phyloP scores from a whole-genome alignment of 2,113 vertebrate species.

The Collichthys lucidus region DNA sequence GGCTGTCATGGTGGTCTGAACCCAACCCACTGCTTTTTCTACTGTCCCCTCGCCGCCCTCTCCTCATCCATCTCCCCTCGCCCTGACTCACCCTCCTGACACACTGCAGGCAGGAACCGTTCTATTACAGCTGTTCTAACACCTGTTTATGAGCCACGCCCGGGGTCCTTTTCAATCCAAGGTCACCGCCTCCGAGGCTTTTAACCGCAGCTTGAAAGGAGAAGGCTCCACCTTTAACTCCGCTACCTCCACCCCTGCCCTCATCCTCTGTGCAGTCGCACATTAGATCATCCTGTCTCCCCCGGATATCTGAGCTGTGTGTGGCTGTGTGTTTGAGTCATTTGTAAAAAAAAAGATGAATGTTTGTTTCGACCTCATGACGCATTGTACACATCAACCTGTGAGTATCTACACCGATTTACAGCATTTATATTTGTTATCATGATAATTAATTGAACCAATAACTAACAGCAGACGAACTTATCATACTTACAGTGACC shows the following conservation, averaged over 20 bases:
- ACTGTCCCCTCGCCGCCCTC: conserved; percentile 9
- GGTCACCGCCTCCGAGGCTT: conserved; percentile 58
- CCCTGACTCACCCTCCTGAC: not conserved
- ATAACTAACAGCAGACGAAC: no score
- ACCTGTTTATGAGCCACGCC: conserved; percentile 57
- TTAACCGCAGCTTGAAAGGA: conserved; percentile 53
- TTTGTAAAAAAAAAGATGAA: not conserved
- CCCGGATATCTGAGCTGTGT: conserved; percentile 2
- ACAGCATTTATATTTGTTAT: no score
- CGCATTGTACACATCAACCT: conserved; percentile 17
- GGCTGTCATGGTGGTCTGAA: conserved; percentile 57
- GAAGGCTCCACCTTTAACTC: conserved; percentile 50
- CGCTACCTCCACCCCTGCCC: not conserved
- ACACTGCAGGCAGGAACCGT: conserved; percentile 17
- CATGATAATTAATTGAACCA: no score
- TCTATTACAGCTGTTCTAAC: conserved; percentile 64
- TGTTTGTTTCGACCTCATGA: not conserved
- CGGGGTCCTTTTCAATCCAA: conserved; percentile 45
- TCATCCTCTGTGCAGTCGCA: not conserved
- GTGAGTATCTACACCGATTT: not conserved
- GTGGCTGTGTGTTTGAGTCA: not conserved
- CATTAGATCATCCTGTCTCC: conserved; percentile 42
- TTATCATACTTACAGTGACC: no score
- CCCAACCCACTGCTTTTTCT: conserved; percentile 7
- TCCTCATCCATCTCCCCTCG: conserved; percentile 15